Base-by-base conservation (phyloP, 2,797 vertebrate species). In the Anisognathus igniventris region DNA sequence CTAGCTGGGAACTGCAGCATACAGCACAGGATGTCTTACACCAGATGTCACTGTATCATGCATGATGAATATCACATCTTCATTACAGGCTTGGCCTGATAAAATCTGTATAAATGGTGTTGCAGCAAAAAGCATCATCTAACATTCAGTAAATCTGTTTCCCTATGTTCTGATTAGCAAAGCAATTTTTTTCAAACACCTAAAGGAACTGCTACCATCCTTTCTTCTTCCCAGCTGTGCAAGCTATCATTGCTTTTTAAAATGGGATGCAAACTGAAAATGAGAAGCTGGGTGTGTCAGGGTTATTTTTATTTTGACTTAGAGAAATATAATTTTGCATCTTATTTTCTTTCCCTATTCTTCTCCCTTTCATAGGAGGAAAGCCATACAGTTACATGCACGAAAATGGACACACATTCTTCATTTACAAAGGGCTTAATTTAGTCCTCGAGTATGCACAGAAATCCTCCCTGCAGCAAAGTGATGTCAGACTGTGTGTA, bases 401-500 rank as follows among this genome's bases (percentile, higher is more conserved):
- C 0, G 0, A 73, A 90, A 90, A 83, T 5, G 76, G 73, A 81
- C 92, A 72, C 8, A 3, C 33, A 19, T 66, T 84, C 31, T 60
- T 40, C 88, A 39, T 92, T 90, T 96, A 84, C 88, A 53, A 81
- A 72, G 39, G 40, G 66, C 74, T 96, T 95, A 88, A 93, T 92
- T 91, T 94, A 94, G 94, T 72, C 76, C 60, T 78, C 62, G 79
- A 88, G 73, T 37, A 58, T 66, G 82, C 94, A 92, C 79, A 95
- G 93, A 95, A 93, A 96, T 88, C 90, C 96, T 96, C 93, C 96
- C 94, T 96, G 96, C 94, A 96, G 96, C 94, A 95, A 88, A 96
- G 93, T 96, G 96, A 96, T 96, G 94, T 96, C 93, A 96, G 90
- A 88, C 88, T 66, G 10, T 74, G 90, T 86, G 90, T 83, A 75